These are phyloP conservation scores for Nothoprocta perdicaria DNA, from an alignment of 2,113 vertebrate genomes.

Conservation along the genomic window DNA sequence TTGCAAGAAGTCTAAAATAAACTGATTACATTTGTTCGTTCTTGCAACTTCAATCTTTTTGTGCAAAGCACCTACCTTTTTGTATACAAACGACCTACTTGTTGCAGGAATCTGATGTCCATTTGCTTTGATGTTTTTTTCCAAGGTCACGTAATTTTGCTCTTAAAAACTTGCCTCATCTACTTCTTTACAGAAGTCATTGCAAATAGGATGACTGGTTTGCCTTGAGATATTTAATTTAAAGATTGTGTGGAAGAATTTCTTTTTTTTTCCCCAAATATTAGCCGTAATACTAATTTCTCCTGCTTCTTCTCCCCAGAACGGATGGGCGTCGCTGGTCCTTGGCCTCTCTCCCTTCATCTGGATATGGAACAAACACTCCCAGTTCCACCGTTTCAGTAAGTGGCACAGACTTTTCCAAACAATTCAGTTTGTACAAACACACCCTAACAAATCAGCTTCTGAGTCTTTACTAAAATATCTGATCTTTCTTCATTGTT, in stretches of 20 bases:
- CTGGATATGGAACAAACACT: slow-evolving; percentile 97
- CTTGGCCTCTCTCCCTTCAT: slow-evolving; percentile 94
- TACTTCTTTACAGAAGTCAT: not conserved
- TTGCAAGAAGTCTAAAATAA: not conserved
- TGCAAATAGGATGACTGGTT: not conserved
- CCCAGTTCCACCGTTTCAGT: slow-evolving; percentile 98
- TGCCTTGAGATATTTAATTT: not conserved
- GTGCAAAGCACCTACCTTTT: not conserved
- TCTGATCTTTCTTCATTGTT: slow-evolving; percentile 46
- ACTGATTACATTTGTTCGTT: not conserved
- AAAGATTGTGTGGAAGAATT: not conserved
- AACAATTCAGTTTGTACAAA: slow-evolving; percentile 36
- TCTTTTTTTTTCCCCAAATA: not conserved
- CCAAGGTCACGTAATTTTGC: not conserved
- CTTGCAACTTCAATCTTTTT: not conserved
- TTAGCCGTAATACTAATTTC: not conserved
- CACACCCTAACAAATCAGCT: slow-evolving; percentile 64
- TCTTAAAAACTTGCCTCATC: not conserved
- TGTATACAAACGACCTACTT: not conserved
- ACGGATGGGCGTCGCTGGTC: slow-evolving; percentile 97
- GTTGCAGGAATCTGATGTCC: not conserved
- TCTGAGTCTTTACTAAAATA: slow-evolving; percentile 64
- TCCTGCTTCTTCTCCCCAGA: slow-evolving; percentile 69
- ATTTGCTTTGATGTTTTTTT: not conserved
- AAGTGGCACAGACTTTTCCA: slow-evolving; percentile 71